Evolutionary conservation across 2,888 invertebrate genomes (phyloP).

Genomic region (Archaeoteleia sp.): DNA sequence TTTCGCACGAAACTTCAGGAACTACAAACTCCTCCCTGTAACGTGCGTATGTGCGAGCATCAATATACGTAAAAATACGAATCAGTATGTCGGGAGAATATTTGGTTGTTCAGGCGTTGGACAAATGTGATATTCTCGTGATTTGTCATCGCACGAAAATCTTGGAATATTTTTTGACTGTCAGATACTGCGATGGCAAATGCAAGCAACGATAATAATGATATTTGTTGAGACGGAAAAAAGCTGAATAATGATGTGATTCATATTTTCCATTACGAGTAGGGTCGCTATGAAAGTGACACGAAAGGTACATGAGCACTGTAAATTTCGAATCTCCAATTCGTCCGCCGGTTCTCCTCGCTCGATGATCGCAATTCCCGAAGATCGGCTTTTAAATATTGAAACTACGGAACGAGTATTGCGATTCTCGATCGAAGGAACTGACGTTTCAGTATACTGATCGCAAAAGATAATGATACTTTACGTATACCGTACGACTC

Average conservation of each 20-base stretch:
- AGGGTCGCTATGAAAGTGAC: constrained; percentile 16
- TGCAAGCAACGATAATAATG: constrained; percentile 42
- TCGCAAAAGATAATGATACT: constrained; percentile 54
- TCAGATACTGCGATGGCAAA: constrained; percentile 44
- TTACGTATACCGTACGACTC: constrained; percentile 74
- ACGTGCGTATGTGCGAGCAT: constrained; percentile 41
- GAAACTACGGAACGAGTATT: too few species aligned
- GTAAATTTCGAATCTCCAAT: constrained; percentile 51
- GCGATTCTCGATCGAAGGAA: constrained; percentile 36
- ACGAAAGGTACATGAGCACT: constrained; percentile 18
- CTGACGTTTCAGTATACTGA: constrained; percentile 71
- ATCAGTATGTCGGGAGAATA: constrained; percentile 44
- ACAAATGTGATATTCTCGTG: constrained; percentile 46
- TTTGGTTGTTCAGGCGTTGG: constrained; percentile 36
- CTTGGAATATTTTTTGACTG: constrained; percentile 47
- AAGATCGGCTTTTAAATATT: too few species aligned
- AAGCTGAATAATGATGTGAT: constrained; percentile 64
- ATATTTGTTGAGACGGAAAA: constrained; percentile 36
- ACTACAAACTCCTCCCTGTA: too few species aligned
- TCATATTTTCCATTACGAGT: constrained; percentile 65
- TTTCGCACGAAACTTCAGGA: not conserved
- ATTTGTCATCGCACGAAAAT: constrained; percentile 43
- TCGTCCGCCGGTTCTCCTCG: constrained; percentile 21
- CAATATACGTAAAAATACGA: constrained; percentile 48
- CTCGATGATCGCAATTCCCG: constrained; percentile 10